These are phyloP conservation scores for Melinaea menophilus DNA, from an alignment of 2,888 invertebrate genomes.

Conservation along the genomic window DNA sequence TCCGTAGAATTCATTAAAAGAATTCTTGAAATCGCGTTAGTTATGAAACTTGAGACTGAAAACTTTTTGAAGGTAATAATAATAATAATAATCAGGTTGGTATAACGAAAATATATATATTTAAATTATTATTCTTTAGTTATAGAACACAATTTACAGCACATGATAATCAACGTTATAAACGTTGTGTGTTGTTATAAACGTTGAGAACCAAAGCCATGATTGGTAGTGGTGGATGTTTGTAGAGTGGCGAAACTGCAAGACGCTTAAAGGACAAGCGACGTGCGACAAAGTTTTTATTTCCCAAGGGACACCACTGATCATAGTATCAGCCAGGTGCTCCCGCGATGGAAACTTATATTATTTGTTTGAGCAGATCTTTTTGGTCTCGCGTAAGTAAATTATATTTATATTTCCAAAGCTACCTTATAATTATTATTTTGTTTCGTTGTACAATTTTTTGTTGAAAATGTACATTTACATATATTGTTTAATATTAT, in stretches of 20 bases:
- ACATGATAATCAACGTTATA: slow-evolving; percentile 48
- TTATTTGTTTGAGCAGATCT: slow-evolving; percentile 76
- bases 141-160: too few relatives aligned
- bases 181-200: slow-evolving; percentile 73
- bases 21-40: slow-evolving; percentile 65
- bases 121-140: too few relatives aligned
- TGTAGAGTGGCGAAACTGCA: slow-evolving; percentile 63
- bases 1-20: slow-evolving; percentile 53
- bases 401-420: slow-evolving; percentile 69
- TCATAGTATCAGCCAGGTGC: slow-evolving; percentile 75
- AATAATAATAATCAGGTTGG: too few relatives aligned
- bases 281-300: slow-evolving; percentile 78
- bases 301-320: slow-evolving; percentile 75
- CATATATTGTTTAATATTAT: too few relatives aligned
- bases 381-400: slow-evolving; percentile 75
- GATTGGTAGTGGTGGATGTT: slow-evolving; percentile 67
- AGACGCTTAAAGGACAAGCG: slow-evolving; percentile 74
- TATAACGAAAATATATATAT: too few relatives aligned
- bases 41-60: slow-evolving; percentile 61
- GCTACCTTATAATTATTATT: slow-evolving; percentile 64
- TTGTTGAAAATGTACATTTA: too few relatives aligned
- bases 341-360: slow-evolving; percentile 73
- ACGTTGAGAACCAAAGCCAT: slow-evolving; percentile 73
- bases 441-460: slow-evolving; percentile 15
- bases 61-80: slow-evolving; percentile 46